Conservation (phyloP, 2,888 invertebrate species). For the Alcis repandata region DNA sequence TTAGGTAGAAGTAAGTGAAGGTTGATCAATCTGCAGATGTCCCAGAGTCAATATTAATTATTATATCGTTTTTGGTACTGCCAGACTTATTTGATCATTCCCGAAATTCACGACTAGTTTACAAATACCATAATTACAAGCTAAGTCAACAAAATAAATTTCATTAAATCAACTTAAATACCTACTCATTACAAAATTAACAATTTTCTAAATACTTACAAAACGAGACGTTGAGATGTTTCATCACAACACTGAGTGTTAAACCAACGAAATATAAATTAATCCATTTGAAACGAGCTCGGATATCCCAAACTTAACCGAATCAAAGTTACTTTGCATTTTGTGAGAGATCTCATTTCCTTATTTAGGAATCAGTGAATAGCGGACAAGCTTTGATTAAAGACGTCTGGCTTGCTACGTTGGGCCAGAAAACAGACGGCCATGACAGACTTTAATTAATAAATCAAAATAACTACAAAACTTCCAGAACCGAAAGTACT, state of each 20-base stretch:
- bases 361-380: conserved; percentile 45
- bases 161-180: no score
- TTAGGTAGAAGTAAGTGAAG: no score
- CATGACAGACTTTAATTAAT: no score
- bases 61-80: neutral
- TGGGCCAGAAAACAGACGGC: neutral
- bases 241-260: conserved; percentile 19
- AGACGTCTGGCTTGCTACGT: conserved; percentile 1
- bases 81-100: no score
- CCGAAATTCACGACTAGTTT: no score
- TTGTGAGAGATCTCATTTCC: conserved; percentile 45
- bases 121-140: no score
- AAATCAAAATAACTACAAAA: no score
- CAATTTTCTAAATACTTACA: neutral
- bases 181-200: neutral
- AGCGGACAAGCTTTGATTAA: conserved; percentile 22
- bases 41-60: neutral
- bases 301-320: conserved; percentile 10
- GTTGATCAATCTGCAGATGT: no score
- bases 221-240: conserved; percentile 16
- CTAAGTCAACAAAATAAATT: no score
- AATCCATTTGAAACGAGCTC: conserved; percentile 26
- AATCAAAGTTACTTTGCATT: conserved; percentile 25
- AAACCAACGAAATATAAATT: conserved; percentile 30
- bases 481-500: no score